Conservation (phyloP, 2,888 invertebrate species). For the Drosophila subsilvestris region DNA sequence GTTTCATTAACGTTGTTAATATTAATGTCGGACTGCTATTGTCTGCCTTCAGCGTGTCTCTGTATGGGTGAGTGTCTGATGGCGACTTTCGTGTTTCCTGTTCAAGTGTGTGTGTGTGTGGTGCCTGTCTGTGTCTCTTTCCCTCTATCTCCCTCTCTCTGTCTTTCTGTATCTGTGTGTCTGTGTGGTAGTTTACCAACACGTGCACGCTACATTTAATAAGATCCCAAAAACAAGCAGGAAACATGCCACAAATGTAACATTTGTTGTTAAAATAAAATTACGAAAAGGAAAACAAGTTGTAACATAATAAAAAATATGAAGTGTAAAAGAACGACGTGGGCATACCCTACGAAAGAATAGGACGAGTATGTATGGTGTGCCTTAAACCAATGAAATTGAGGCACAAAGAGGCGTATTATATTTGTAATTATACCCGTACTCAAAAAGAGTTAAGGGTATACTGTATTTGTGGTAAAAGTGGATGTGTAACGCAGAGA, state of each 20-base stretch:
- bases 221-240: constrained; percentile 54
- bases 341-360: constrained; percentile 28
- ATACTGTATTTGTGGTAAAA: too few species aligned
- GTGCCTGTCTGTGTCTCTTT: constrained; percentile 9
- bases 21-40: constrained; percentile 69
- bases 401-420: too few species aligned
- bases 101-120: constrained; percentile 18
- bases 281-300: constrained; percentile 48
- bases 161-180: constrained; percentile 27
- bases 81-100: neutral
- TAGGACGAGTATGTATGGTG: too few species aligned
- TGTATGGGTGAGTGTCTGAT: constrained; percentile 34
- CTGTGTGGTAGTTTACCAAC: constrained; percentile 66
- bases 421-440: too few species aligned
- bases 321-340: neutral
- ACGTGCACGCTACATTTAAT: constrained; percentile 75
- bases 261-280: constrained; percentile 72
- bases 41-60: constrained; percentile 56
- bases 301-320: constrained; percentile 37
- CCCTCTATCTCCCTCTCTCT: constrained; percentile 22
- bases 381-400: too few species aligned
- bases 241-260: constrained; percentile 63
- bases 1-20: constrained; percentile 69
- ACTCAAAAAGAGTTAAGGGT: too few species aligned
- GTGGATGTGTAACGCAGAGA: too few species aligned